A percentile compares a stretch with the other conserved stretches of the same genome.
phyloP scores from a whole-genome alignment of 1,140 invertebrate genomes.

The Drosophila asahinai region DNA sequence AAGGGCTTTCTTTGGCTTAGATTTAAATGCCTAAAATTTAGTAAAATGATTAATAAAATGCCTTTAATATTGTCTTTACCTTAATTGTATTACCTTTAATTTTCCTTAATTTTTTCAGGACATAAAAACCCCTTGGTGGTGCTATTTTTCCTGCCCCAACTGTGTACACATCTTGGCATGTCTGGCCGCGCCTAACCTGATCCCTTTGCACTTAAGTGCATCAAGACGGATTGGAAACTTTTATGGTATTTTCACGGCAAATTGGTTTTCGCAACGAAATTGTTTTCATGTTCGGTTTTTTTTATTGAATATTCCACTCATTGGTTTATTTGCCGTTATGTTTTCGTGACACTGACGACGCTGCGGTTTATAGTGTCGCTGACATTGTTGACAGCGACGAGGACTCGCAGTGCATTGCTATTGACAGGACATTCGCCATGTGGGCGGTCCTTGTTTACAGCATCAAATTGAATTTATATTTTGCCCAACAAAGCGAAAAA shows the following conservation, averaged over 20 bases:
- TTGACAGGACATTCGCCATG: conserved; percentile 20
- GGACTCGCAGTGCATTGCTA: conserved; percentile 18
- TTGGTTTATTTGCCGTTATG: conserved; percentile 35
- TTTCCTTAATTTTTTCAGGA: not conserved
- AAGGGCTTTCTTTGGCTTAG: too few species aligned
- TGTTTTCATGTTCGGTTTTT: conserved; percentile 11
- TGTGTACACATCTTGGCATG: conserved; percentile 1
- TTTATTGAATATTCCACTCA: conserved; percentile 29
- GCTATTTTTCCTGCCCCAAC: not conserved
- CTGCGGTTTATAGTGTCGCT: conserved; percentile 25
- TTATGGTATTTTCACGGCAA: conserved; percentile 27
- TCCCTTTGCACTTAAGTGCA: conserved; percentile 19
- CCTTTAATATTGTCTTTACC: not conserved
- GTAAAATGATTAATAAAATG: too few species aligned
- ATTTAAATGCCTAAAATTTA: too few species aligned
- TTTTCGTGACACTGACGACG: conserved; percentile 31
- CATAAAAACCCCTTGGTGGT: not conserved
- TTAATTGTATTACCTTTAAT: not conserved
- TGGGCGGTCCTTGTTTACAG: conserved; percentile 11
- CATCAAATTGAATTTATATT: conserved; percentile 24
- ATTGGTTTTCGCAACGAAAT: conserved; percentile 31
- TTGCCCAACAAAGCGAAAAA: conserved; percentile 5
- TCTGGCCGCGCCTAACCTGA: conserved; percentile 1
- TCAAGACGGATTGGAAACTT: conserved; percentile 24
- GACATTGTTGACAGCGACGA: conserved; percentile 28